A percentile compares a stretch with the other conserved stretches of the same genome.
These are phyloP conservation scores for Drosophila niveifrons DNA, from an alignment of 2,888 invertebrate genomes.

Conservation along the genomic window DNA sequence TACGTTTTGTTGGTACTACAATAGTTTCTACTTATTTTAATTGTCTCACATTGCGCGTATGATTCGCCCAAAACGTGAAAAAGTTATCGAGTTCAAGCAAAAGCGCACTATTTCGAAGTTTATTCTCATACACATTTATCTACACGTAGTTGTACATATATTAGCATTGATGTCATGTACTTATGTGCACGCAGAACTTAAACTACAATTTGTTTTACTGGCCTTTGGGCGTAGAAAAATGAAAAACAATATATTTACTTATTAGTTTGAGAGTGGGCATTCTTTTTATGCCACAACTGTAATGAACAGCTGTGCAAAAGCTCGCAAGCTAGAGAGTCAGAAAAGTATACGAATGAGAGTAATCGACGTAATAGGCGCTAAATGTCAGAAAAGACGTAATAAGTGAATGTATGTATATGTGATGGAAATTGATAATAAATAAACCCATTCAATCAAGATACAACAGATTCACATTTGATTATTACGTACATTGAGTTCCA, in stretches of 20 bases:
- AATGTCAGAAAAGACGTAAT: conserved; percentile 43
- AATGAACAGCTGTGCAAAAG: conserved; percentile 67
- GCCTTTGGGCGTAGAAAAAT: background rate
- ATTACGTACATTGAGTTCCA: conserved; percentile 79
- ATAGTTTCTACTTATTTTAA: conserved; percentile 36
- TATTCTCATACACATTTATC: background rate
- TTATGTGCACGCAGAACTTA: background rate
- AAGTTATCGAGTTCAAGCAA: conserved; percentile 40
- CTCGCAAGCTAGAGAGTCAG: conserved; percentile 27
- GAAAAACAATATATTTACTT: background rate
- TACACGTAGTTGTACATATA: background rate
- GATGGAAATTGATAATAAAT: background rate
- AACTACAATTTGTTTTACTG: background rate
- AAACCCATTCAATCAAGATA: background rate
- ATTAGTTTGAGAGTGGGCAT: background rate
- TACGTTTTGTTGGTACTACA: conserved; percentile 12
- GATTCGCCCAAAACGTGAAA: conserved; percentile 36
- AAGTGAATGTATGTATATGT: conserved; percentile 5
- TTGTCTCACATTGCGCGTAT: conserved; percentile 35
- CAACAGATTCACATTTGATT: background rate
- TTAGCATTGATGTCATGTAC: background rate
- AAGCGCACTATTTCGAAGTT: conserved; percentile 58
- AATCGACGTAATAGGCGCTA: conserved; percentile 27
- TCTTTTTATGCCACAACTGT: conserved; percentile 48
- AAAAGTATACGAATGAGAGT: conserved; percentile 25